phyloP scores from a whole-genome alignment of 2,113 vertebrate genomes.

The Bolborhynchus lineola region DNA sequence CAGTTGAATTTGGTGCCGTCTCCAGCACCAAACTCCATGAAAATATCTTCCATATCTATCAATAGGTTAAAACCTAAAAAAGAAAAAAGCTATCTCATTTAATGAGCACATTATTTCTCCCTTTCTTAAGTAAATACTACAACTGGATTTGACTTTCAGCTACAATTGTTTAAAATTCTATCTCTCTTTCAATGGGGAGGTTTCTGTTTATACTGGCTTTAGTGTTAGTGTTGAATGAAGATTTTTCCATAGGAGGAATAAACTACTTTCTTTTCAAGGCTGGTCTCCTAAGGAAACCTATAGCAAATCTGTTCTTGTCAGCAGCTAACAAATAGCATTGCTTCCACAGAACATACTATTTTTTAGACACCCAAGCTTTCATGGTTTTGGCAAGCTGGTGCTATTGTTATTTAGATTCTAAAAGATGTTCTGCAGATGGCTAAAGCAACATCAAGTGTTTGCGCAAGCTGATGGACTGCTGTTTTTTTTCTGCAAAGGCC shows the following conservation, averaged over 20 bases:
- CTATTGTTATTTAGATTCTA: slow-evolving; percentile 40
- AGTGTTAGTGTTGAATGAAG: slow-evolving; percentile 1
- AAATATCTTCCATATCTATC: neutral
- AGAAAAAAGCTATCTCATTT: neutral
- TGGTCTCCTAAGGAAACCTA: slow-evolving; percentile 23
- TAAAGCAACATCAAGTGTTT: neutral
- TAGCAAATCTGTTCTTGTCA: slow-evolving; percentile 34
- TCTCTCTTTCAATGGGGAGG: neutral
- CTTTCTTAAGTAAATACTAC: slow-evolving; percentile 25
- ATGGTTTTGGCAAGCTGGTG: neutral
- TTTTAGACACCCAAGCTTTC: slow-evolving; percentile 34
- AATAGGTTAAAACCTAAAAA: neutral
- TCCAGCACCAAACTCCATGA: neutral
- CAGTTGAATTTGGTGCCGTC: neutral
- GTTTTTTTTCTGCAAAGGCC: neutral
- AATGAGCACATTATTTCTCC: neutral
- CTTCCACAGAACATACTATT: neutral
- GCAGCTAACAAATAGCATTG: slow-evolving; percentile 20
- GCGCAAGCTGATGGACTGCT: neutral
- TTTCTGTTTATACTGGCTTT: slow-evolving; percentile 37
- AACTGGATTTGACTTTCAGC: slow-evolving; percentile 2
- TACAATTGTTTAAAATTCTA: slow-evolving; percentile 34
- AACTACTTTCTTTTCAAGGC: slow-evolving; percentile 25
- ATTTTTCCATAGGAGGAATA: slow-evolving; percentile 41
- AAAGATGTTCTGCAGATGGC: slow-evolving; percentile 33